A percentile compares a stretch with the other conserved stretches of the same genome.
Conservation (phyloP, 2,797 vertebrate species). For the Morus bassanus region DNA sequence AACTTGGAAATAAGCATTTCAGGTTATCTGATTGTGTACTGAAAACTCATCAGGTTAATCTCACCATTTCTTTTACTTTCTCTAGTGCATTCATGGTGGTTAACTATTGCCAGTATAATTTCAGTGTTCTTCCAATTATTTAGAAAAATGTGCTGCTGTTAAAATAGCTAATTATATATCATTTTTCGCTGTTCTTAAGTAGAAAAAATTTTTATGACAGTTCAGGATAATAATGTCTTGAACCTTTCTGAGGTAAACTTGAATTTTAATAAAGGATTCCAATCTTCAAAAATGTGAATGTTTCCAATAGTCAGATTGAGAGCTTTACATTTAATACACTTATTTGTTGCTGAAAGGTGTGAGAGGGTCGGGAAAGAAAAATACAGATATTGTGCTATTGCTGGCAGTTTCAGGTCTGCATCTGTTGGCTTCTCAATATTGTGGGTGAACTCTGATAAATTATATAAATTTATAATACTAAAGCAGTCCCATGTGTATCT, state of each 20-base stretch:
- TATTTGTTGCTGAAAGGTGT: neutral
- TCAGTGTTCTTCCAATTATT: neutral
- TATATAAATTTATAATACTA: conserved; percentile 22
- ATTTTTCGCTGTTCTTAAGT: neutral
- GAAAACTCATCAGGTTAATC: neutral
- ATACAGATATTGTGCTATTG: neutral
- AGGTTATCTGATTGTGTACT: neutral
- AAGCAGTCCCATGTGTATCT: neutral
- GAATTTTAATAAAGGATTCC: conserved; percentile 20
- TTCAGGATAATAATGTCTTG: neutral
- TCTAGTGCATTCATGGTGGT: neutral
- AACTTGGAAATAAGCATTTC: neutral
- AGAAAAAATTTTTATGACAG: neutral
- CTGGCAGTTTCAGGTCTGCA: neutral
- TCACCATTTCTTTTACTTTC: neutral
- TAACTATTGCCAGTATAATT: neutral
- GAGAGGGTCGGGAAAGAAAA: neutral
- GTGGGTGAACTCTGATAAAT: conserved; percentile 10
- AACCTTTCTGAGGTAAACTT: neutral
- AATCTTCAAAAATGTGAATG: neutral
- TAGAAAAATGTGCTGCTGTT: neutral
- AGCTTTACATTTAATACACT: neutral
- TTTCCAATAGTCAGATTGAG: neutral
- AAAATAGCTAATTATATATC: neutral
- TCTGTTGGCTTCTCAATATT: neutral